These are phyloP conservation scores for Chymomyza procnemis DNA, from an alignment of 2,888 invertebrate species.

Conservation along the genomic window DNA sequence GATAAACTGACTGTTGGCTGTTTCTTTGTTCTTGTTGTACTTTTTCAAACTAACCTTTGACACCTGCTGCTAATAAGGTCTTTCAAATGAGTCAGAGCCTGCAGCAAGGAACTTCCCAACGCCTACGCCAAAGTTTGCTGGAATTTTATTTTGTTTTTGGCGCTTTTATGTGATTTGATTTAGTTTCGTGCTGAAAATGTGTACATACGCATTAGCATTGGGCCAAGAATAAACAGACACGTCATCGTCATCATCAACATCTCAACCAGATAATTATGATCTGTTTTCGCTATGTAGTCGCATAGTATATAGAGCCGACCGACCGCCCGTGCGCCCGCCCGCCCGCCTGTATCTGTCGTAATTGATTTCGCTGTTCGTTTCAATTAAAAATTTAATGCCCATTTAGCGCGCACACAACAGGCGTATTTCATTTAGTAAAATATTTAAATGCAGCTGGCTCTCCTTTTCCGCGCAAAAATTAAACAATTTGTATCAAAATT, in stretches of 20 bases:
- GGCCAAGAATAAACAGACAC: slow-evolving; percentile 51
- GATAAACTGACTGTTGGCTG: neutral
- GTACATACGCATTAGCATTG: neutral
- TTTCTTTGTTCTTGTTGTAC: neutral
- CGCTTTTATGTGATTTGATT: too few relatives aligned
- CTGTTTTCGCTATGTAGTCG: neutral
- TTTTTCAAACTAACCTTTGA: neutral
- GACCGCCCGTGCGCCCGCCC: too few relatives aligned
- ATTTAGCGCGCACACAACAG: neutral
- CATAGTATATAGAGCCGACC: too few relatives aligned
- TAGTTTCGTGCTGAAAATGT: neutral
- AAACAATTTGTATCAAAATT: neutral
- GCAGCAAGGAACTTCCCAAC: neutral
- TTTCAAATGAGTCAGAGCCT: slow-evolving; percentile 23
- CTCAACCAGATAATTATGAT: neutral
- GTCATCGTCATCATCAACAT: slow-evolving; percentile 50
- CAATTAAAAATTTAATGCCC: neutral
- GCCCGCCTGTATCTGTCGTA: neutral
- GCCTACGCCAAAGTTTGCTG: neutral
- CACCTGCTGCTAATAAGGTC: neutral
- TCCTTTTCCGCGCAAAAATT: neutral
- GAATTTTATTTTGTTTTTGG: neutral
- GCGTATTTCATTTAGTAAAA: neutral
- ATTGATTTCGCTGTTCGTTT: neutral
- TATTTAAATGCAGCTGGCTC: neutral